Evolutionary conservation across 2,797 vertebrate genomes (phyloP), one percentile per base, ranked within the genome.

Genomic region (Sebastes reedi): DNA sequence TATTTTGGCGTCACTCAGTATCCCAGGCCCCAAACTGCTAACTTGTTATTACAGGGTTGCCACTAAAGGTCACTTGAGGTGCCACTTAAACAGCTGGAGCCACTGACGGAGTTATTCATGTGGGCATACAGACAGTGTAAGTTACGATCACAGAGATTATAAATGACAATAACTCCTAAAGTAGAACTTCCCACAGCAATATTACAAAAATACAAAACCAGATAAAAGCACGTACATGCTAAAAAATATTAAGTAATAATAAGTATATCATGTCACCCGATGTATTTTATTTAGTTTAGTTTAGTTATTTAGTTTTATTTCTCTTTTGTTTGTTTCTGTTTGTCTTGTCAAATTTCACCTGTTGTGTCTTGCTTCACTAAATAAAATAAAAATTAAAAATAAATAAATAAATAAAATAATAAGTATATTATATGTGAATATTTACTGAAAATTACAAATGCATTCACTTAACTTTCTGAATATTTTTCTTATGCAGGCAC

Each of bases 1-100:
- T 87, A 79, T 81, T 89, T 87, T 90, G 89, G 85, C 84, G 82
- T 87, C 82, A 78, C 9, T 66, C 67, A 7, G n/a, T 22, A 79
- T 85, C 65, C 79, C 81, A 71, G 75, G 72, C 75, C 79, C 52
- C 66, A 68, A 86, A 83, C 75, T 75, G 74, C 62, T 55, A 81
- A 83, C 81, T 73, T 82, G 77, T 79, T 88, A 87, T 81, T 87
- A 83, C 81, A 72, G 70, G 36, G 82, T 80, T 75, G 82, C 75
- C 78, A 77, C 79, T 66, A 84, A 88, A 90, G 87, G 87, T 91
- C 87, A 85, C 72, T 72, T 29, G 70, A 91, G 84, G 84, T 88
- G 82, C 77, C 90, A 81, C 36, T 80, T 77, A 85, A 76, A 88
- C 81, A 74, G 71, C 67, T 72, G 70, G 54, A 77, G 36, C 32